Base-by-base conservation (phyloP, 1,140 invertebrate species). In the Ptiloglossa arizonensis region DNA sequence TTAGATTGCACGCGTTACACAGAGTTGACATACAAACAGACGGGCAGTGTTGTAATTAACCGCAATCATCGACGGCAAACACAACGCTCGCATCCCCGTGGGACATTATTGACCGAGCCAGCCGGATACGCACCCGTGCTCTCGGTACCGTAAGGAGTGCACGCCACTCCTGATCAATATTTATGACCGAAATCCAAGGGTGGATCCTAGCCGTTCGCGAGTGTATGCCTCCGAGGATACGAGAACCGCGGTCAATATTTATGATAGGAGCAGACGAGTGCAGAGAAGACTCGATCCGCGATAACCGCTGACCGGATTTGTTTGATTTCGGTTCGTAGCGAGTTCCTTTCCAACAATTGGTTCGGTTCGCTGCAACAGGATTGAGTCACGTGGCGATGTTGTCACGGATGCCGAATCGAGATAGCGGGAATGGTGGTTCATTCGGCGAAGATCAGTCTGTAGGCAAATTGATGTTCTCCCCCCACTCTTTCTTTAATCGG, bases 1-100 rank as follows among this genome's bases (percentile, higher is more conserved):
- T 87, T 87, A 87, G 72, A 77, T 71, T 72, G 67, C 76, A 38
- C 71, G 35, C 68, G 64, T 69, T 63, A 52, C 57, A 72, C 57
- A 35, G 62, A 71, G 67, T 87, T 87, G 85, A 87, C 85, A 81
- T 85, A 86, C 85, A 87, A 87, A 87, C 81, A 86, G 74, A 74
- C 79, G 85, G 78, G 32, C 54, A 81, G 85, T 79, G 85, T 87
- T 87, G 85, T 87, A 87, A 87, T 87, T 87, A 87, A 87, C 85
- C 85, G 81, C 85, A 87, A 87, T 87, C 85, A 87, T 86, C 85
- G 81, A 79, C 70, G 85, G 85, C 82, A 87, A 87, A 86, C 85
- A 87, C 52, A 83, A 67, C 57, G 80, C 63, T 68, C 52, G 52
- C 66, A 32, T 74, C 79, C 85, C 77, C 77, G 38, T 44, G 84